Evolutionary conservation across 2,888 invertebrate genomes (phyloP).

Genomic region (Iphiclides podalirius): DNA sequence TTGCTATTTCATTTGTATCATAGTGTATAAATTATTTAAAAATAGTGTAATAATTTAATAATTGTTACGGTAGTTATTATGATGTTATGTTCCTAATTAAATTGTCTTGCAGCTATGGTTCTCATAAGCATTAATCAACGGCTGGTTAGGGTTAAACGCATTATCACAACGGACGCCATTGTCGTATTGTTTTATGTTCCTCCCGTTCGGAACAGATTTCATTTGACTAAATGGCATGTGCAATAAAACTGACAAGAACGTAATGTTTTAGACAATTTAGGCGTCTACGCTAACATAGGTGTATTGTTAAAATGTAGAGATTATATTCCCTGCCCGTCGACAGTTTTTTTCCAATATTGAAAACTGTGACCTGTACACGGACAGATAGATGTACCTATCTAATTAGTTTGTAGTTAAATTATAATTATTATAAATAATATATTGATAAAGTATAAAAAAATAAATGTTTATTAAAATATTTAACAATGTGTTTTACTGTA

Average conservation of each 20-base stretch:
- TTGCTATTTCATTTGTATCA: slow-evolving; percentile 38
- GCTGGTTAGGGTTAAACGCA: slow-evolving; percentile 27
- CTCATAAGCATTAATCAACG: slow-evolving; percentile 32
- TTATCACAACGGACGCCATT: slow-evolving; percentile 8
- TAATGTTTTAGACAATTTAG: slow-evolving; percentile 51
- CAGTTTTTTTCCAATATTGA: slow-evolving; percentile 45
- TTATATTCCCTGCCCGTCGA: slow-evolving; percentile 58
- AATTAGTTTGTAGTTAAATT: slow-evolving; percentile 70
- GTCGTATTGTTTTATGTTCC: slow-evolving; percentile 15
- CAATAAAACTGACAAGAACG: slow-evolving; percentile 59
- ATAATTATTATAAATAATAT: slow-evolving; percentile 78
- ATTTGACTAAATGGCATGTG: slow-evolving; percentile 47
- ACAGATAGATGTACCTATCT: slow-evolving; percentile 52
- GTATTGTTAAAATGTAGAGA: slow-evolving; percentile 52
- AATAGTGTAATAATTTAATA: slow-evolving; percentile 63
- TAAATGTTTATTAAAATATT: slow-evolving; percentile 77
- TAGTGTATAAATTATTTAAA: slow-evolving; percentile 68
- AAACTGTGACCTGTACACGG: slow-evolving; percentile 33
- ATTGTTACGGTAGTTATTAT: slow-evolving; percentile 53
- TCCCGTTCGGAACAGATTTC: slow-evolving; percentile 27
- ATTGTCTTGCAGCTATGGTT: slow-evolving; percentile 59
- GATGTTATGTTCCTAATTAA: slow-evolving; percentile 71
- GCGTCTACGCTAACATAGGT: slow-evolving; percentile 48
- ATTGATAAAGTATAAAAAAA: slow-evolving; percentile 74
- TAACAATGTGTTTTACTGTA: slow-evolving; percentile 37